These are phyloP conservation scores for Smittia aterrima DNA, from an alignment of 2,888 invertebrate species.

Conservation along the genomic window DNA sequence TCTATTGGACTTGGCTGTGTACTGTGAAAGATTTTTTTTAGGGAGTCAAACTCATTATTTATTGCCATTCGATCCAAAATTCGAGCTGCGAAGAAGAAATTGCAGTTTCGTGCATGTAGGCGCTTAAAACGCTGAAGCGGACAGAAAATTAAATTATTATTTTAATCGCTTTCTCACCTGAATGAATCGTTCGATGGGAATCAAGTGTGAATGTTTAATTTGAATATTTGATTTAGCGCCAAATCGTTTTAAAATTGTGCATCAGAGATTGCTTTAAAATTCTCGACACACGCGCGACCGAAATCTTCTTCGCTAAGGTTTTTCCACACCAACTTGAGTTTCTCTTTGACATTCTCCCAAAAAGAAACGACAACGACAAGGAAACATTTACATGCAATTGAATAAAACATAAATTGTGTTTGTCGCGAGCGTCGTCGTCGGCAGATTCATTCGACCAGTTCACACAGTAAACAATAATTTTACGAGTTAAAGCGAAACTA, in stretches of 20 bases:
- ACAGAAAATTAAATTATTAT: constrained; percentile 37
- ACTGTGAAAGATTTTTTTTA: not conserved
- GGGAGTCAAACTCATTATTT: not conserved
- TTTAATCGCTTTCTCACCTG: constrained; percentile 38
- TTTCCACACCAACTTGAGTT: not conserved
- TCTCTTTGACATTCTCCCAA: not conserved
- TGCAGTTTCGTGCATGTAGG: constrained; percentile 22
- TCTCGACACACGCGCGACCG: constrained; percentile 1
- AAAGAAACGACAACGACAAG: not conserved
- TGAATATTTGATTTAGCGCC: constrained; percentile 30
- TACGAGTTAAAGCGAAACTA: not conserved
- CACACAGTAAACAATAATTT: constrained; percentile 7
- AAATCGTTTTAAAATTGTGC: constrained; percentile 24
- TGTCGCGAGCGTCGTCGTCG: not conserved
- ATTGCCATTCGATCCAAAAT: not conserved
- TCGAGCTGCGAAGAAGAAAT: not conserved
- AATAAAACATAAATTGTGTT: not conserved
- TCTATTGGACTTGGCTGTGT: not conserved
- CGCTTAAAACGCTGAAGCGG: constrained; percentile 27
- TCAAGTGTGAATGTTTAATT: constrained; percentile 11
- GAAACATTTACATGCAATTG: constrained; percentile 32
- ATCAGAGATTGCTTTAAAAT: not conserved
- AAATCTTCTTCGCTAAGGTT: not conserved
- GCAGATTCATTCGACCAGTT: not conserved
- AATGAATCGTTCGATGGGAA: constrained; percentile 24